Evolutionary conservation across 2,888 invertebrate species (phyloP), one percentile per base, ranked within the genome.

Genomic region (Drosophila buzzatii): DNA sequence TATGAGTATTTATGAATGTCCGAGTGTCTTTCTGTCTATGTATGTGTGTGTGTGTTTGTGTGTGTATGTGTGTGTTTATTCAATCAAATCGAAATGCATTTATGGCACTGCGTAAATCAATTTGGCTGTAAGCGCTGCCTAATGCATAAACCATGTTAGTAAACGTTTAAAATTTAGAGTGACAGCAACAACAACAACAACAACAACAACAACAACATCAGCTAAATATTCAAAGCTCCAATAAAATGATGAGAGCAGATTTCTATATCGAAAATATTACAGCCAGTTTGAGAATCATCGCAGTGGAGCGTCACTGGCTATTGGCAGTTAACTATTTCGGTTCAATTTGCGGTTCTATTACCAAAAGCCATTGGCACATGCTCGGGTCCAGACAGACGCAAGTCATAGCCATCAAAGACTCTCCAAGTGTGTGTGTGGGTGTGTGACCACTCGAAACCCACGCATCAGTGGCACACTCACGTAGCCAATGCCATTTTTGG

Each of bases 341-440:
- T 79, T 81, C 88, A 81, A 86, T 87, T 86, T 86, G 88, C 73
- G 82, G 81, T 89, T 87, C 83, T 66, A 86, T 82, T 81, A 76
- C 82, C 58, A 70, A 72, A 44, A 73, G 61, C 70, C 77, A 89
- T 84, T 89, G 70, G 47, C 87, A 89, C 85, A 79, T 76, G 61
- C 68, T 81, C 62, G 55, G 59, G 45, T 37, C 23, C 49, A 20
- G 33, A 9, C 27, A 14, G 35, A 18, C 16, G 10, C 72, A 39
- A 64, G 53, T 66, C 49, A 41, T 37, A 58, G 67, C 49, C 71
- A 76, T 73, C 81, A 71, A 56, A 52, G 65, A 42, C 64, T 47
- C 39, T 14, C 45, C 64, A 41, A 23, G 27, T 23, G 33, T 35
- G 56, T 57, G 37, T 18, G 51, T 51, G 42, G 51, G 37, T 23